Percentiles rank a stretch among this genome's conserved stretches.
phyloP scores from a whole-genome alignment of 1,140 invertebrate species.

The Ylistrum balloti region DNA sequence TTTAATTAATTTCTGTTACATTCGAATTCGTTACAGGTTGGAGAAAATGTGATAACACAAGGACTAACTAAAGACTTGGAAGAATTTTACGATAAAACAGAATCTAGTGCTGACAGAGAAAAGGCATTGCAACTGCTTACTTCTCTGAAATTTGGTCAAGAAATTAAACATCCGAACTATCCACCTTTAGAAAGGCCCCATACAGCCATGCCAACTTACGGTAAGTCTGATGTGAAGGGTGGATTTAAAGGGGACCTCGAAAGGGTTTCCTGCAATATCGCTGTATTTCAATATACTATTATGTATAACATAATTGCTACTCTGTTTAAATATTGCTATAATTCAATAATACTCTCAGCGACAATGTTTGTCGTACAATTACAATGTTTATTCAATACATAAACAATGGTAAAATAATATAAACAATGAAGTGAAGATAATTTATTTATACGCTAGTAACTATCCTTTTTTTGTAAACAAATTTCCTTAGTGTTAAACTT shows the following conservation, averaged over 20 bases:
- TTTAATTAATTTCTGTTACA: neutral
- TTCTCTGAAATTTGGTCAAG: constrained; percentile 65
- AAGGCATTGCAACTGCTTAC: constrained; percentile 76
- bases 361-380: constrained; percentile 44
- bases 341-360: constrained; percentile 30
- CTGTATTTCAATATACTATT: neutral
- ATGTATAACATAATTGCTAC: neutral
- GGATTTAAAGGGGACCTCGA: neutral
- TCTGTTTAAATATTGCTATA: constrained; percentile 45
- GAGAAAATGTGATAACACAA: constrained; percentile 71
- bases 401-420: neutral
- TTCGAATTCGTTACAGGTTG: constrained; percentile 68
- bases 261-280: neutral
- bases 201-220: constrained; percentile 72
- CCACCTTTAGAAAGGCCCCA: constrained; percentile 61
- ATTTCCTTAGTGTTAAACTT: too few relatives aligned
- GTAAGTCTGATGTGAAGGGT: constrained; percentile 62
- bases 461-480: too few relatives aligned
- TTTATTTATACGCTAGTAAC: too few relatives aligned
- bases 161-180: constrained; percentile 51
- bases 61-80: constrained; percentile 71
- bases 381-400: neutral
- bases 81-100: constrained; percentile 74
- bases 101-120: constrained; percentile 64
- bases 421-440: too few relatives aligned